Base-by-base conservation (phyloP, 2,113 vertebrate species). In the Stigmatopora argus region DNA sequence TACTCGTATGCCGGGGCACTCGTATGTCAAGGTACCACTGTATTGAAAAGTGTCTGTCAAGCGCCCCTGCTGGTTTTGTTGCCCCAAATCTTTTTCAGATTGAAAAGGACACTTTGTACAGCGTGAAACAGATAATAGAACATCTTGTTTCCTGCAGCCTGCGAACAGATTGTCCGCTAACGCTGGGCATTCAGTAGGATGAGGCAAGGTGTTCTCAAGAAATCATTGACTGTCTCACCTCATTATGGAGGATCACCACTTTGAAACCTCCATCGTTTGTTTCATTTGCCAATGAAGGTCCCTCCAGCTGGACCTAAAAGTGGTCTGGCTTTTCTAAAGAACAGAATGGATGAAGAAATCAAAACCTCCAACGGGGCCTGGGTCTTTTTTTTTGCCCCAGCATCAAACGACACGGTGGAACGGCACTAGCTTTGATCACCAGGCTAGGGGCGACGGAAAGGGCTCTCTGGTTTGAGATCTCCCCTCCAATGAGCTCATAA, bases 311-410 rank as follows among this genome's bases (percentile, higher is more conserved):
- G 23, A 65, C 48, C 62, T 41, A 58, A 51, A 49, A 55, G 70
- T 57, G 59, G 68, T 38, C 57, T 59, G 70, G 79, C 60, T 70
- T 82, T 79, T 77, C 62, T 70, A 53, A 13, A 8, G 21, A 67
- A 55, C 61, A 78, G 71, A 82, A 86, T 82, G 78, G 71, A 83
- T 66, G 76, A 78, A 84, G 80, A 87, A 87, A 86, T 79, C 73
- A 72, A 85, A 88, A 86, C 85, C 86, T 80, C 48, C 71, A 75
- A 31, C 78, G 75, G 78, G 69, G 45, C 72, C 44, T 31, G 26
- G 26, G 79, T 44, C 77, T 60, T 77, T 31, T 13, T 14, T 86
- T 83, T 83, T 85, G 63, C 64, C 72, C 62, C 26, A 66, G 77
- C 71, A 85, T 88, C 84, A 88, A 86, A 88, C 68, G 78, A 41